Base-by-base conservation (phyloP, 2,797 vertebrate genomes). In the Lateolabrax maculatus region DNA sequence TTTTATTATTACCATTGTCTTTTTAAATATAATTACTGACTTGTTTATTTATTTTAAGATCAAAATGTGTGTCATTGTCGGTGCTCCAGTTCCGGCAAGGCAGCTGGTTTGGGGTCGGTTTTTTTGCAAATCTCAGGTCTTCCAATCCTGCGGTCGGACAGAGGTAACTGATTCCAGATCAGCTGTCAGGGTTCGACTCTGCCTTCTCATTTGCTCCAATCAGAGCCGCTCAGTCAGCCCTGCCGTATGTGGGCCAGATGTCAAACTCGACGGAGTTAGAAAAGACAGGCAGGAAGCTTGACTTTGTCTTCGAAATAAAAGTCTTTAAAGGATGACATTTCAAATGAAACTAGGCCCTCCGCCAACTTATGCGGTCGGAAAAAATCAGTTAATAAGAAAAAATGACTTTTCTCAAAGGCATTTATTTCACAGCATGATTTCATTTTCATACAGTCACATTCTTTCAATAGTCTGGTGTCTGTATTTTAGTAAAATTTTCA, bases 201-300 rank as follows among this genome's bases (percentile, higher is more conserved):
- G 70, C 44, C 66, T 71, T 61, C 64, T 37, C 10, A 16, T 62
- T 10, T 72, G 39, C 29, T 74, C 87, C 84, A 88, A 91, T 85
- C 83, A 87, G 56, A 84, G 74, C 67, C 13, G 39, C 44, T 16
- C 48, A 29, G 5, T 75, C 39, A 41, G 63, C 25, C 39, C 55
- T 23, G 44, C 8, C 0, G 37, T 52, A 5, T 55, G 56, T 52
- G 74, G 21, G 63, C 41, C 52, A 37, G 51, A 0, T n/a, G 76
- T 81, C 68, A 79, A 72, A 1, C 25, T 16, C 0, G 0, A 16
- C 23, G 18, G 0, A 62, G 51, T 52, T 19, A 57, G 16, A 51
- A 13, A 4, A 9, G 19, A 49, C 21, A 3, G 0, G 41, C 27
- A 48, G 70, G 77, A 77, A 61, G 34, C 64, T 1, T 1, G 0